Evolutionary conservation across 2,113 vertebrate species (phyloP).

Genomic region (Peromyscus californicus): DNA sequence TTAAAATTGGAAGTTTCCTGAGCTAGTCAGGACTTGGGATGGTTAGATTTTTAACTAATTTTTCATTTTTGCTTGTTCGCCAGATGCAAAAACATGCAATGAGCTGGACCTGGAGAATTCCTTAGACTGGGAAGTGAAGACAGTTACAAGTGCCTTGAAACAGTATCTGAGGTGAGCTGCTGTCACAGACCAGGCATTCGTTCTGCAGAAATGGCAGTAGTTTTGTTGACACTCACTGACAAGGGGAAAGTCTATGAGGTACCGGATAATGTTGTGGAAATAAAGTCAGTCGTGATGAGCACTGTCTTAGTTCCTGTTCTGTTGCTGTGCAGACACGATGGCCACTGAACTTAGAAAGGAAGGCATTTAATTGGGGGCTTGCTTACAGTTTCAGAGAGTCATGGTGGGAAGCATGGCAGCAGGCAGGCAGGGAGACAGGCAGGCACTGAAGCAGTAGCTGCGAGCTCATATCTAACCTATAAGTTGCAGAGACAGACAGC

Average conservation of each 20-base stretch:
- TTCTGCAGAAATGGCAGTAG: neutral
- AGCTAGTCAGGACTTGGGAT: neutral
- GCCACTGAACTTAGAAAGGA: neutral
- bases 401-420: neutral
- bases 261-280: neutral
- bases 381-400: neutral
- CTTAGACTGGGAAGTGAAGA: conserved; percentile 97
- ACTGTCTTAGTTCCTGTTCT: neutral
- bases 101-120: conserved; percentile 94
- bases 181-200: accelerated
- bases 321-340: neutral
- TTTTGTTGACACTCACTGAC: neutral
- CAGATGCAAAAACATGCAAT: conserved; percentile 93
- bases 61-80: conserved; percentile 22
- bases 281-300: neutral
- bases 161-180: conserved; percentile 94
- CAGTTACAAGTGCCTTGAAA: conserved; percentile 97
- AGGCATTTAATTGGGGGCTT: neutral
- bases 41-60: conserved; percentile 46
- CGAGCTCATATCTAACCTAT: neutral
- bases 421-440: neutral
- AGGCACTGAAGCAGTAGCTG: neutral
- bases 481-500: neutral
- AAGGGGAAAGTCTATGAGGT: neutral
- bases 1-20: conserved; percentile 60